Conservation (phyloP, 2,888 invertebrate genomes). For the Priocnemis perturbator region DNA sequence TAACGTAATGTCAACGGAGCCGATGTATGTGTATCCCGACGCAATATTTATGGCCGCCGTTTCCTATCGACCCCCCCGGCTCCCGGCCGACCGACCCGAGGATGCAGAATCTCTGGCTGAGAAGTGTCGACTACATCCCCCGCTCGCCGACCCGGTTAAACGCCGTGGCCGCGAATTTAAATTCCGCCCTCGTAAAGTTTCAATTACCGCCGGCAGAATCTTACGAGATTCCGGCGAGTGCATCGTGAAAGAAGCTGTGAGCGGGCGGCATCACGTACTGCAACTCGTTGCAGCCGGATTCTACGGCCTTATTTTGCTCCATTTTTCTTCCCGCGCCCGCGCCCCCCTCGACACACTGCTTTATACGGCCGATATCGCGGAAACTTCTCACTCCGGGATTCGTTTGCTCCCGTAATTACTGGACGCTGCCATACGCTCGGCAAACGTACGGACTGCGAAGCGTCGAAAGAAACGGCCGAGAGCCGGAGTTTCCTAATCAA, state of each 20-base stretch:
- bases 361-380: not conserved
- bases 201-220: conserved; percentile 57
- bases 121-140: too few relatives aligned
- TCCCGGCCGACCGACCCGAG: too few relatives aligned
- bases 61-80: too few relatives aligned
- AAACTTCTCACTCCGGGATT: not conserved
- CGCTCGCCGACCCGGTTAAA: conserved; percentile 7
- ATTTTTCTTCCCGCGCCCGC: conserved; percentile 1
- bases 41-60: too few relatives aligned
- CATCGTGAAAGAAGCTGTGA: conserved; percentile 22
- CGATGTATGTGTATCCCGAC: too few relatives aligned
- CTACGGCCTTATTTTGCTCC: conserved; percentile 25
- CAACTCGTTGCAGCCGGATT: conserved; percentile 15
- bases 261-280: conserved; percentile 29
- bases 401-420: conserved; percentile 5
- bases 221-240: conserved; percentile 33
- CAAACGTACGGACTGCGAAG: too few relatives aligned
- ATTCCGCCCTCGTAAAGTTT: conserved; percentile 59
- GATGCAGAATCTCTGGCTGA: too few relatives aligned
- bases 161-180: conserved; percentile 46
- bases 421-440: not conserved
- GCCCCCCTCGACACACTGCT: not conserved
- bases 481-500: too few relatives aligned
- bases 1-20: too few relatives aligned
- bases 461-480: too few relatives aligned